Conservation (phyloP, 2,888 invertebrate species). For the Ecliptopera silaceata region DNA sequence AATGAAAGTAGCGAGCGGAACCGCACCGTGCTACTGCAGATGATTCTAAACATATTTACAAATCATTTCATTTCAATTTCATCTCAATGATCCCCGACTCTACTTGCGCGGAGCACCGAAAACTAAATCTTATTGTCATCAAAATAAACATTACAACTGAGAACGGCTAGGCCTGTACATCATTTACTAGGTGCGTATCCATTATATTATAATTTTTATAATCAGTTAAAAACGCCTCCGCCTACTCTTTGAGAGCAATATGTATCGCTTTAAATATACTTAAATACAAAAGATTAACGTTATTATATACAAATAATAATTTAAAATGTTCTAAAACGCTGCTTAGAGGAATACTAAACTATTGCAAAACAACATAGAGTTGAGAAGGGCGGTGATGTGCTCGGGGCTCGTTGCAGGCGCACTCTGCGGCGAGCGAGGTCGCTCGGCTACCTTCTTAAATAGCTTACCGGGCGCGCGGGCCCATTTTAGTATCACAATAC, state of each 20-base stretch:
- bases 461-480: slow-evolving; percentile 71
- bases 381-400: slow-evolving; percentile 15
- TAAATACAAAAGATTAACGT: slow-evolving; percentile 72
- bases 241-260: slow-evolving; percentile 64
- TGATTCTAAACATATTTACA: slow-evolving; percentile 51
- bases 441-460: slow-evolving; percentile 47
- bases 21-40: slow-evolving; percentile 47
- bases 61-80: slow-evolving; percentile 43
- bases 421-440: background rate
- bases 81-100: slow-evolving; percentile 29
- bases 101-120: slow-evolving; percentile 36
- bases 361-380: slow-evolving; percentile 23
- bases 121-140: slow-evolving; percentile 46
- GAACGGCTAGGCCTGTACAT: slow-evolving; percentile 62
- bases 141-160: slow-evolving; percentile 39
- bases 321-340: slow-evolving; percentile 45
- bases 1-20: slow-evolving; percentile 63
- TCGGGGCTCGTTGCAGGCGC: slow-evolving; percentile 8
- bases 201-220: slow-evolving; percentile 43
- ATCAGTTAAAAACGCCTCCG: slow-evolving; percentile 46
- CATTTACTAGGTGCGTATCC: slow-evolving; percentile 48
- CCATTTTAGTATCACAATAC: slow-evolving; percentile 78
- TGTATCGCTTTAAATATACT: slow-evolving; percentile 54
- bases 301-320: slow-evolving; percentile 78
- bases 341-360: slow-evolving; percentile 26